These are phyloP conservation scores for Callipepla squamata DNA, from an alignment of 2,113 vertebrate genomes.

Conservation along the genomic window DNA sequence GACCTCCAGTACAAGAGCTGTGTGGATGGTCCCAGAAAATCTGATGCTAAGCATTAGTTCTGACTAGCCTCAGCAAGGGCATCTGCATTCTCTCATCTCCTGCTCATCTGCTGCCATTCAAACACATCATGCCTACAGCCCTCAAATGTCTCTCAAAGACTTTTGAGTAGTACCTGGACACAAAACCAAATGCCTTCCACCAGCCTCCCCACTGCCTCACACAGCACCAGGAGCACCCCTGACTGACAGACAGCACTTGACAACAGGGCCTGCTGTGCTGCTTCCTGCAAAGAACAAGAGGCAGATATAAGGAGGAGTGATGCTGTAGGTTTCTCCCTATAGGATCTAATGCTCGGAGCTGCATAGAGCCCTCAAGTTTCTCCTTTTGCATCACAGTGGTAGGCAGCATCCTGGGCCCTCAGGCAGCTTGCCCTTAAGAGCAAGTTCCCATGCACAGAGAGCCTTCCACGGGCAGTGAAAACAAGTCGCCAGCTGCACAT, in stretches of 20 bases:
- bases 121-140: neutral
- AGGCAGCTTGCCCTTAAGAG: neutral
- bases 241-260: no score
- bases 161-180: neutral
- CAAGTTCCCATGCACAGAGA: neutral
- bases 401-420: neutral
- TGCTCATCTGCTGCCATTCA: neutral
- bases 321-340: neutral
- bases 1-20: neutral
- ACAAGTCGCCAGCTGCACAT: neutral
- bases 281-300: no score
- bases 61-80: fast-evolving
- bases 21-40: neutral
- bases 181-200: neutral
- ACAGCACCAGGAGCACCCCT: no score
- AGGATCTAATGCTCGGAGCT: neutral
- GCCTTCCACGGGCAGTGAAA: neutral
- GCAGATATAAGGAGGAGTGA: neutral
- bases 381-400: neutral
- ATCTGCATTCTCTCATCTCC: neutral
- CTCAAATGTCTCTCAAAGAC: neutral
- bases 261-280: no score
- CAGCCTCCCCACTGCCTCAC: no score
- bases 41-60: neutral
- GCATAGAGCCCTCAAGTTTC: neutral